Base-by-base conservation (phyloP, 2,113 vertebrate genomes). In the Crotalus helleri region DNA sequence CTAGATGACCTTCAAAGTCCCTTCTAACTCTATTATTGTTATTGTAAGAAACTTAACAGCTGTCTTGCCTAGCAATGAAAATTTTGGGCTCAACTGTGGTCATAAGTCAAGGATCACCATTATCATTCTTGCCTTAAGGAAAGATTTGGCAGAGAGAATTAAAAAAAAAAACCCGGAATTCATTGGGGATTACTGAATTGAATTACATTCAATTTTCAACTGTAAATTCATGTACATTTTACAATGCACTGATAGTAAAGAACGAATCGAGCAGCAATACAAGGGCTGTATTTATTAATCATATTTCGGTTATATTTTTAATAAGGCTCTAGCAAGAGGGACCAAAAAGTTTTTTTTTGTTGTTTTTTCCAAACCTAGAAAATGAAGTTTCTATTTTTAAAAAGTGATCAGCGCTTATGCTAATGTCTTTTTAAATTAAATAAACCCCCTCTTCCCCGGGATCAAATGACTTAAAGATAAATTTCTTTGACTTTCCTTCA, bases 321-420 rank as follows among this genome's bases (percentile, higher is more conserved):
- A 55, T 46, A 85, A 33, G 53, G 44, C 23, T 9, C 1, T n/a
- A n/a, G 74, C 15, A 49, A 29, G 21, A 57, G n/a, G n/a, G n/a
- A n/a, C n/a, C n/a, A n/a, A n/a, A n/a, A n/a, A n/a, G n/a, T n/a
- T n/a, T n/a, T n/a, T n/a, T n/a, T n/a, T n/a, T n/a, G n/a, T n/a
- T n/a, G n/a, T n/a, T n/a, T n/a, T n/a, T n/a, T n/a, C n/a, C n/a
- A n/a, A 81, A 55, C 26, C 90, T 33, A 59, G 24, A 46, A 58
- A 91, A 91, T 46, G 23, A 87, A 59, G 15, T 85, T 49, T 92
- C 55, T 87, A 87, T 87, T 92, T 92, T 87, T 61, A 51, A 92
- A 92, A 49, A 19, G 26, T 87, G 51, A 87, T 39, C 85, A 51
- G 44, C 57, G 51, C 39, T 61, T 61, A 53, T 33, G 59, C 91